Evolutionary conservation across 2,797 vertebrate species (phyloP).

Genomic region (Gymnoscopelus braueri): DNA sequence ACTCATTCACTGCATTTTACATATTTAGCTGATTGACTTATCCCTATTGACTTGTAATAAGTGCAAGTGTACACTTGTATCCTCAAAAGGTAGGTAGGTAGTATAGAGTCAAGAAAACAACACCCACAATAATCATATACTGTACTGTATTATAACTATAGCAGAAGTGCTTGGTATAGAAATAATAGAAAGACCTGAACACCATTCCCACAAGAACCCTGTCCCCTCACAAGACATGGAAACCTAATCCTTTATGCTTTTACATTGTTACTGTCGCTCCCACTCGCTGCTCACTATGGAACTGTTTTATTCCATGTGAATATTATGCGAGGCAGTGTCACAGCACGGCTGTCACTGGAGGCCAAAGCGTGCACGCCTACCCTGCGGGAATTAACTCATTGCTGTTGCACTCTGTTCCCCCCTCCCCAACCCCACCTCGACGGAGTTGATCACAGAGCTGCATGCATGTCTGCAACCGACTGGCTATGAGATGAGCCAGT

Average conservation of each 20-base stretch:
- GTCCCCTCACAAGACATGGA: neutral
- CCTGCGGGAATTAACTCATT: constrained; percentile 20
- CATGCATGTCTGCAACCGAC: constrained; percentile 39
- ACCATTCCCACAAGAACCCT: no score
- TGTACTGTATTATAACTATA: no score
- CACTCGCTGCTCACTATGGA: neutral
- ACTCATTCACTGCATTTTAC: constrained; percentile 1
- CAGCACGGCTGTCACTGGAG: neutral
- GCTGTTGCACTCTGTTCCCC: constrained; percentile 4
- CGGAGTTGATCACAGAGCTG: constrained; percentile 34
- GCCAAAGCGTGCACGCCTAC: constrained; percentile 9
- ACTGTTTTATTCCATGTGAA: neutral
- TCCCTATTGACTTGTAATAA: neutral
- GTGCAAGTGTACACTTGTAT: neutral
- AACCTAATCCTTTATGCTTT: neutral
- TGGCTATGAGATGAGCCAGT: constrained; percentile 54
- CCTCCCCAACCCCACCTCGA: constrained; percentile 1
- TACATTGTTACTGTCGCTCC: neutral
- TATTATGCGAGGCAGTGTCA: neutral
- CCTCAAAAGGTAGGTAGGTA: neutral
- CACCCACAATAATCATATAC: neutral
- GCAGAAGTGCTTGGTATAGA: neutral
- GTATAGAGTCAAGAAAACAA: neutral
- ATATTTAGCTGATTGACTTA: neutral
- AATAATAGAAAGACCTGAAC: neutral